Percentiles rank a stretch among this genome's conserved stretches.
These are phyloP conservation scores for Clitarchus hookeri DNA, from an alignment of 2,888 invertebrate species.

Conservation along the genomic window DNA sequence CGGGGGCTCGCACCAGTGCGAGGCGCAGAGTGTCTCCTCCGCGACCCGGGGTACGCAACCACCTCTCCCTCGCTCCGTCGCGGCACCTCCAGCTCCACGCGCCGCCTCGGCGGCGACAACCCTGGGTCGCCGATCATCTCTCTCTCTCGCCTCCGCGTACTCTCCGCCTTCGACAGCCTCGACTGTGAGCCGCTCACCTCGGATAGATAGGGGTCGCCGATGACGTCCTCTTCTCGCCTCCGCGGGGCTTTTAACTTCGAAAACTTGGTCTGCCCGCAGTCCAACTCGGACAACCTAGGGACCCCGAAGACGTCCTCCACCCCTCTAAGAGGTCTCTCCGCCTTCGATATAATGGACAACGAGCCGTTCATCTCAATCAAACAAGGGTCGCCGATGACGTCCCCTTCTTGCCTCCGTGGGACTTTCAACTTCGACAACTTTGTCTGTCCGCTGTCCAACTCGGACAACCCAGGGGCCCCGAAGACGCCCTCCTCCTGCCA, in stretches of 20 bases:
- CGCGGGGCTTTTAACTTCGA: background rate
- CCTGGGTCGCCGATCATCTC: background rate
- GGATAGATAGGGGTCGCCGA: background rate
- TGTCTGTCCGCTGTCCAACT: no score
- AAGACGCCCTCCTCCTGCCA: no score
- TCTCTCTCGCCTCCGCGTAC: background rate
- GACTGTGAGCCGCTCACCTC: background rate
- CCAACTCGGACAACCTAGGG: background rate
- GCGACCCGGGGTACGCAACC: background rate
- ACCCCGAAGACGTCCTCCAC: background rate
- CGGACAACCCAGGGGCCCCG: no score
- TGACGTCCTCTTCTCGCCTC: background rate
- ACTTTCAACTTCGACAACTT: no score
- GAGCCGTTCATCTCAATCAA: no score
- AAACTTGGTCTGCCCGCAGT: no score
- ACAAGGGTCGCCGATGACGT: no score
- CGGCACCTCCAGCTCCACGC: background rate
- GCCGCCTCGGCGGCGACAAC: no score
- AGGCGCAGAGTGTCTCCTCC: background rate
- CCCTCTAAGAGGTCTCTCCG: no score
- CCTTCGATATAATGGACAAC: no score
- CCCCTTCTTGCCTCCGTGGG: background rate
- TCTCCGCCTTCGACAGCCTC: conserved; percentile 18
- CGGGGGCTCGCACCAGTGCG: background rate
- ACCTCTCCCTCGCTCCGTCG: background rate